Evolutionary conservation across 2,888 invertebrate species (phyloP).

Genomic region (Agrotis exclamationis): DNA sequence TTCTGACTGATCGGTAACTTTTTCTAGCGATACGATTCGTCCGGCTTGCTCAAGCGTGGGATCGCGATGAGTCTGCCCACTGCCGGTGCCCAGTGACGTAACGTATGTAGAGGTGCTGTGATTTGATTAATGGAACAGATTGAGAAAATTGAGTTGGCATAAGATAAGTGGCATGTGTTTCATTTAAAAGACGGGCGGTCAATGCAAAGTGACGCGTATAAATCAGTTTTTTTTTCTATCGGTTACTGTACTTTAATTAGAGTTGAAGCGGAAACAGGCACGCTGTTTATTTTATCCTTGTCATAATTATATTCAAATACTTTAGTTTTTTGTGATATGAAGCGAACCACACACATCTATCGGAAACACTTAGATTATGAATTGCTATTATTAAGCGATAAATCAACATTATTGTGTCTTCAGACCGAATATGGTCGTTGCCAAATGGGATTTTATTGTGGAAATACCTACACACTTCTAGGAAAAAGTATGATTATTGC

Average conservation of each 20-base stretch:
- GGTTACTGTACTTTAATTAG: constrained; percentile 77
- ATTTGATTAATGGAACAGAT: constrained; percentile 87
- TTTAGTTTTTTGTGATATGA: constrained; percentile 56
- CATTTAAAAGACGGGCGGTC: constrained; percentile 74
- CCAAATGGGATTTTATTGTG: constrained; percentile 17
- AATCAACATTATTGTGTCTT: constrained; percentile 42
- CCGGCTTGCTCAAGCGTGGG: constrained; percentile 79
- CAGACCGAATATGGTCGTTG: constrained; percentile 4
- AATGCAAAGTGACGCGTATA: constrained; percentile 74
- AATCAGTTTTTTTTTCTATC: constrained; percentile 74
- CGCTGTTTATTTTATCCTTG: constrained; percentile 65
- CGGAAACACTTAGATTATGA: constrained; percentile 14
- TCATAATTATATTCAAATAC: constrained; percentile 64
- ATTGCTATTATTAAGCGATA: constrained; percentile 38
- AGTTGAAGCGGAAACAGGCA: constrained; percentile 71
- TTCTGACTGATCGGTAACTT: constrained; percentile 75
- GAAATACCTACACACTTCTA: constrained; percentile 18
- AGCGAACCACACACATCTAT: constrained; percentile 33
- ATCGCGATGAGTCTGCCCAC: constrained; percentile 72
- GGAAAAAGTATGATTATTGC: constrained; percentile 18
- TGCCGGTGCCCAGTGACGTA: constrained; percentile 72
- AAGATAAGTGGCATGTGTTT: constrained; percentile 79
- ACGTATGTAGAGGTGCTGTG: constrained; percentile 70
- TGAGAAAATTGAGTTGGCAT: constrained; percentile 81
- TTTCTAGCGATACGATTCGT: constrained; percentile 75